These are phyloP conservation scores for Festucalex cinctus DNA, from an alignment of 2,113 vertebrate species.

Conservation along the genomic window DNA sequence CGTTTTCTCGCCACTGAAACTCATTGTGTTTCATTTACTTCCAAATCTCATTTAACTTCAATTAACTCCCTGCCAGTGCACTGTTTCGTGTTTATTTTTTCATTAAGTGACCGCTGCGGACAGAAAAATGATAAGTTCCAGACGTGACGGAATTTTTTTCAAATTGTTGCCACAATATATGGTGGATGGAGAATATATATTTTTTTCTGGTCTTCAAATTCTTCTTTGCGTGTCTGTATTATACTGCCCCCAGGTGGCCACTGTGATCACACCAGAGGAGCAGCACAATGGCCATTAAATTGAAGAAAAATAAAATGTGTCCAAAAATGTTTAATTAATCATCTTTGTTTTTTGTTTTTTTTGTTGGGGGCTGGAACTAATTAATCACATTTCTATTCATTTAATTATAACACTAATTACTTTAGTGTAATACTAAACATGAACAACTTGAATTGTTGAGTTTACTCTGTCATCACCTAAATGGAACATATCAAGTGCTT, in stretches of 20 bases:
- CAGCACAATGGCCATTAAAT: no score
- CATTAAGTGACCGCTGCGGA: background rate
- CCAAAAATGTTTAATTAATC: no score
- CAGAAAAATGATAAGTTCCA: background rate
- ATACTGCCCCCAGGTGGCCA: no score
- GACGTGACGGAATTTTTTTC: background rate
- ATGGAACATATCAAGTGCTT: slow-evolving; percentile 3
- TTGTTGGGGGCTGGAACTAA: no score
- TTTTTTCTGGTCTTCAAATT: no score
- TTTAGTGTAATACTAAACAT: background rate
- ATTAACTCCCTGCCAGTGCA: background rate
- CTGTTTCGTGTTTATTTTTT: background rate
- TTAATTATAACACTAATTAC: no score
- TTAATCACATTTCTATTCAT: background rate
- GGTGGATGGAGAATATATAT: no score
- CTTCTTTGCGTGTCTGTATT: no score
- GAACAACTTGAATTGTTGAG: background rate
- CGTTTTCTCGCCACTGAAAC: background rate
- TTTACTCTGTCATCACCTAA: background rate
- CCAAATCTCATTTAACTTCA: background rate
- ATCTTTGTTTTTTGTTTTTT: no score
- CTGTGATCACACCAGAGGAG: no score
- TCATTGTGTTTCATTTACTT: background rate
- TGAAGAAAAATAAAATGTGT: no score
- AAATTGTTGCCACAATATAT: no score